A percentile compares a stretch with the other conserved stretches of the same genome.
Conservation (phyloP, 2,797 vertebrate species). For the Margarornis squamiger region DNA sequence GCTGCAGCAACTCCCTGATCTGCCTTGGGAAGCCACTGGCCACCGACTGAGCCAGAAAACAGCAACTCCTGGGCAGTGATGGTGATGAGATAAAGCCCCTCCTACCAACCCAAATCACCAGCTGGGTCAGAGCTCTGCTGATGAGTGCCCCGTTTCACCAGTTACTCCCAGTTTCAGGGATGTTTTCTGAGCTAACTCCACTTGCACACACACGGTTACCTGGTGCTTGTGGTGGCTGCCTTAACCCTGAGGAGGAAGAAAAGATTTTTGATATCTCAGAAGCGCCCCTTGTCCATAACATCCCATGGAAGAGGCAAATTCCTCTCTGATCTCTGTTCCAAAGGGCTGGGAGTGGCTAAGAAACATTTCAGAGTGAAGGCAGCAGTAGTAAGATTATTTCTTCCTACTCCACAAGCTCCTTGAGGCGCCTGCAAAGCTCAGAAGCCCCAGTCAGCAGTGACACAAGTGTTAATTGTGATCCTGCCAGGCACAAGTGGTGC, state of each 20-base stretch:
- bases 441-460: neutral
- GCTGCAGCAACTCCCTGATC: neutral
- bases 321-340: neutral
- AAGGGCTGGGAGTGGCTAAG: neutral
- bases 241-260: neutral
- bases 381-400: neutral
- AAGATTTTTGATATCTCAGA: neutral
- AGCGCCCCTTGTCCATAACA: rapidly evolving
- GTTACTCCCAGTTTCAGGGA: neutral
- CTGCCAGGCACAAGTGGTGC: neutral
- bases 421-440: neutral
- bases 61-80: neutral
- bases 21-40: neutral
- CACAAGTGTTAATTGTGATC: neutral
- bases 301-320: neutral
- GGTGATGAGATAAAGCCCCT: neutral
- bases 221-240: neutral
- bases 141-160: neutral
- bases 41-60: neutral
- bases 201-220: neutral
- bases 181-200: neutral
- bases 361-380: neutral
- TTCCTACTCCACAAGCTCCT: neutral
- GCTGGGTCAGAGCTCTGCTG: neutral
- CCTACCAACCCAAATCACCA: neutral